phyloP scores from a whole-genome alignment of 2,888 invertebrate genomes.

The Cistogaster globosa region DNA sequence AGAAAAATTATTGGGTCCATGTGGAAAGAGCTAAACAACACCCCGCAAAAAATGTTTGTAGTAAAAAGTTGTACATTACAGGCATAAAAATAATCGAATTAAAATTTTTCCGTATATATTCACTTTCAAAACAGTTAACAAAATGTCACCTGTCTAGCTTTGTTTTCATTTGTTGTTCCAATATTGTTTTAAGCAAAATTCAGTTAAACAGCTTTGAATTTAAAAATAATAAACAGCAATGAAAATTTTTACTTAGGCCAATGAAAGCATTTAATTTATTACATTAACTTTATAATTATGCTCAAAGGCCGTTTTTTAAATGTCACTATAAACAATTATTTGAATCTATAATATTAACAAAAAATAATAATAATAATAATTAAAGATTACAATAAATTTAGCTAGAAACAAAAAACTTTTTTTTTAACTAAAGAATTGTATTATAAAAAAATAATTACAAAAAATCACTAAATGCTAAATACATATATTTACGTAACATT shows the following conservation, averaged over 20 bases:
- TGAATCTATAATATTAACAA: background rate
- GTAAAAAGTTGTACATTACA: too few species aligned
- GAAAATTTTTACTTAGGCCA: slow-evolving; percentile 17
- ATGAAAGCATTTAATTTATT: slow-evolving; percentile 45
- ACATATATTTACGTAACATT: background rate
- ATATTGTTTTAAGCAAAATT: background rate
- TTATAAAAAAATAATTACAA: too few species aligned
- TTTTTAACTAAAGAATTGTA: too few species aligned
- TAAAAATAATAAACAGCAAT: background rate
- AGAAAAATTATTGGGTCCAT: too few species aligned
- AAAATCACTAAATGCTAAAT: background rate
- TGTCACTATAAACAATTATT: background rate
- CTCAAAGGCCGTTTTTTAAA: slow-evolving; percentile 20
- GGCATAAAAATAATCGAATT: too few species aligned
- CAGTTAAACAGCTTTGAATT: slow-evolving; percentile 39
- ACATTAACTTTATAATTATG: background rate
- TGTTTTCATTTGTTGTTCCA: too few species aligned
- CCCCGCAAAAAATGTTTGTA: too few species aligned
- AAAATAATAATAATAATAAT: background rate
- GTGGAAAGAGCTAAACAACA: too few species aligned
- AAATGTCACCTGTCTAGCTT: too few species aligned
- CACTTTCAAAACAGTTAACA: too few species aligned
- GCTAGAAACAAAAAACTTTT: background rate
- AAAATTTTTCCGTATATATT: too few species aligned
- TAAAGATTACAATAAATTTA: background rate